Conservation (phyloP, 2,888 invertebrate genomes). For the Ceriagrion tenellum region DNA sequence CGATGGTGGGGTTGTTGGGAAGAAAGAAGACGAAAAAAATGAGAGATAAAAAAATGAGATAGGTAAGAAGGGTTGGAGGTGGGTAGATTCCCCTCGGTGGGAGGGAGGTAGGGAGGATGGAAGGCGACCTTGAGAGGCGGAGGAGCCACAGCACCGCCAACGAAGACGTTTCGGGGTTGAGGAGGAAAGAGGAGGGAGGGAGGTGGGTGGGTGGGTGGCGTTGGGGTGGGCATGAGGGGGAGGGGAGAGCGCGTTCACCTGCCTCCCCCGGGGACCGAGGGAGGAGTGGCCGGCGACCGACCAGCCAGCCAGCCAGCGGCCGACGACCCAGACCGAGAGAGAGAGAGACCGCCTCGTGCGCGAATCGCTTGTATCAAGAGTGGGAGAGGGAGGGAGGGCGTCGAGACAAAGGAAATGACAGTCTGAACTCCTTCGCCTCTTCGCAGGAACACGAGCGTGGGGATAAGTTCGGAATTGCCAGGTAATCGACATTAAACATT, state of each 20-base stretch:
- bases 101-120: slow-evolving; percentile 64
- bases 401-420: not conserved
- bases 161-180: slow-evolving; percentile 69
- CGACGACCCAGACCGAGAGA: slow-evolving; percentile 69
- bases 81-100: slow-evolving; percentile 75
- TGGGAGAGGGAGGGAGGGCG: not conserved
- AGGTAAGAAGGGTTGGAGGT: slow-evolving; percentile 75
- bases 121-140: slow-evolving; percentile 19
- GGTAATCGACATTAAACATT: too few relatives aligned
- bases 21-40: slow-evolving; percentile 54
- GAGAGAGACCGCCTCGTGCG: slow-evolving; percentile 29
- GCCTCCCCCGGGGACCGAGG: not conserved
- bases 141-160: slow-evolving; percentile 68
- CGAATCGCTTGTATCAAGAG: slow-evolving; percentile 17
- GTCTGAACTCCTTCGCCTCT: not conserved
- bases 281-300: slow-evolving; percentile 50
- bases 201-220: slow-evolving; percentile 71
- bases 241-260: slow-evolving; percentile 48
- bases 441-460: not conserved
- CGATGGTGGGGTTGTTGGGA: slow-evolving; percentile 29
- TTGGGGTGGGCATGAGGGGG: slow-evolving; percentile 66
- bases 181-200: slow-evolving; percentile 57
- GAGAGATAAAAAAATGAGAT: slow-evolving; percentile 72
- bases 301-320: slow-evolving; percentile 56
- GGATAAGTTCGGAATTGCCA: too few relatives aligned